Base-by-base conservation (phyloP, 92 coral and sea anemone species). In the Porites divaricata region DNA sequence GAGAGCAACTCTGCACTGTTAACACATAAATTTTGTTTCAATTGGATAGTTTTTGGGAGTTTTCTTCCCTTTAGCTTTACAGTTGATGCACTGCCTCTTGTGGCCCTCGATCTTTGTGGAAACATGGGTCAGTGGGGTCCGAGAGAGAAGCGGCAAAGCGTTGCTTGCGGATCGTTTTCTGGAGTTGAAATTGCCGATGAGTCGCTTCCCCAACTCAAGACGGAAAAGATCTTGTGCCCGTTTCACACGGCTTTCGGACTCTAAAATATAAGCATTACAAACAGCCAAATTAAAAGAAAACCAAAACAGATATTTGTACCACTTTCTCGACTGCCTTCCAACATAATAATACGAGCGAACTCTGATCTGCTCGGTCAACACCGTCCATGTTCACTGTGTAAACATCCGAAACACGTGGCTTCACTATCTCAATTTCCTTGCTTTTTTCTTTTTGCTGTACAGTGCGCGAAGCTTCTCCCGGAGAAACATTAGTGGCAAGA, bases 301-400 rank as follows among this genome's bases (percentile, higher is more conserved):
- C 94, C 91, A 90, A 25, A 90, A 90, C 35, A 90, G 53, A 49
- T 90, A 90, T 66, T 67, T 77, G 80, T 87, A 90, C 89, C 89
- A 87, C 70, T 90, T 82, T 26, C 82, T 53, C 12, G 58, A 53
- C 58, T 53, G 58, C 58, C 15, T 53, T 53, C 58, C 58, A 53
- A 53, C 58, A 10, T 53, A 53, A 10, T 53, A 10, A 53, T 53
- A 53, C 2, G 58, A 11, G 12, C 58, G 15, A 53, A 10, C 14
- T 11, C n/a, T 53, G 58, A 53, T 53, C 58, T 10, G 15, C 58
- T 53, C 58, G 58, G 58, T 53, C 13, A 53, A 53, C 15, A 78
- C 87, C 70, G 24, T 87, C 90, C 85, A 59, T 70, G 85, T 78
- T 63, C n/a, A 59, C 23, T 2, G 79, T 79, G 81, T 86, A 72